Conservation (phyloP, 2,888 invertebrate species). For the Drosophila paracracens region DNA sequence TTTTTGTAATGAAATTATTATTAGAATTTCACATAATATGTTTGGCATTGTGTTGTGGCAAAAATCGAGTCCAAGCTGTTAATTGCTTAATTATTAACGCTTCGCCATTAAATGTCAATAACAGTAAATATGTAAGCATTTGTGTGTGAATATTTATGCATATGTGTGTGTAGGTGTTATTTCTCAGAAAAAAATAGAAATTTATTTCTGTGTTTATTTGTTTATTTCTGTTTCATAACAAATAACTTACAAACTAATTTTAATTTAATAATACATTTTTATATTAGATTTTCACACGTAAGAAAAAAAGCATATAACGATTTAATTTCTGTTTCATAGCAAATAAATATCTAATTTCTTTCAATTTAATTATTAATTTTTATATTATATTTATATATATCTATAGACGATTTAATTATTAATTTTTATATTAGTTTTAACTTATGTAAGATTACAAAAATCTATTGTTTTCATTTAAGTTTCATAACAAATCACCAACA, state of each 20-base stretch:
- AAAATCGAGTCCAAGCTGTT: slow-evolving; percentile 32
- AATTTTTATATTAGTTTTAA: not conserved
- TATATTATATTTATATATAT: not conserved
- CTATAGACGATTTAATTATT: not conserved
- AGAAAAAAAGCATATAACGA: not conserved
- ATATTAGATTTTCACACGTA: not conserved
- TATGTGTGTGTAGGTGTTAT: not conserved
- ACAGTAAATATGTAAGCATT: not conserved
- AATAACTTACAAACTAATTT: not conserved
- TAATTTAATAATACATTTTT: not conserved
- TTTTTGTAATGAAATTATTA: slow-evolving; percentile 67
- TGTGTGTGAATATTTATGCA: not conserved
- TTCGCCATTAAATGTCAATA: slow-evolving; percentile 26
- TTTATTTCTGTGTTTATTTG: not conserved
- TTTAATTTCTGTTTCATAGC: too few species aligned
- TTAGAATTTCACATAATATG: slow-evolving; percentile 72
- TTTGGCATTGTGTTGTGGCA: slow-evolving; percentile 15
- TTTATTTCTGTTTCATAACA: not conserved
- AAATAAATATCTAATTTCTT: too few species aligned
- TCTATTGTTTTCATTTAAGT: not conserved
- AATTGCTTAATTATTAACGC: slow-evolving; percentile 33
- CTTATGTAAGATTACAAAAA: not conserved
- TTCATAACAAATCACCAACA: not conserved
- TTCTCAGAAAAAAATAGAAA: not conserved
- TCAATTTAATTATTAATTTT: not conserved